Evolutionary conservation across 2,888 invertebrate genomes (phyloP), one percentile per base, ranked within the genome.

Genomic region (Hesperia comma): DNA sequence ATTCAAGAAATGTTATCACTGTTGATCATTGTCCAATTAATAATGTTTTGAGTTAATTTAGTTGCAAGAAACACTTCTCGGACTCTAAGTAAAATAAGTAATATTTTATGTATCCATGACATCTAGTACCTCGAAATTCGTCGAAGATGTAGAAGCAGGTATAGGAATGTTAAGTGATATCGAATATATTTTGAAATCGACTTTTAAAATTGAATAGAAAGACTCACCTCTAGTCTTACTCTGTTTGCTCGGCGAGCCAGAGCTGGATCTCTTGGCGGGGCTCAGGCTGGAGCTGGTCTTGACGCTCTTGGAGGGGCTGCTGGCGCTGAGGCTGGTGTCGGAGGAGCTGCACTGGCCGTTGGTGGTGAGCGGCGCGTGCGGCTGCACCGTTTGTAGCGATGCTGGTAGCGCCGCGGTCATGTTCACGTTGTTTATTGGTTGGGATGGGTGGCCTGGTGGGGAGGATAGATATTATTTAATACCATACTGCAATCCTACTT

Each of bases 221-320:
- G 7, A 14, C 87, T 86, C 87, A 97, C 97, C 97, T 93, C 97
- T 94, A 67, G 96, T 96, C 83, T 96, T 96, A 79, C 95, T 95
- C 81, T 93, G 93, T 85, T 96, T 96, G 75, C 95, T 95, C 46
- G 97, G 97, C 12, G 97, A 97, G 0, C 97, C 97, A 70, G 96
- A 97, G 67, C 96, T 96, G 69, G 95, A 96, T 70, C 97, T 90
- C 84, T 97, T 97, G 0, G 97, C 97, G 0, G 97, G 97, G 79
- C 96, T 97, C 51, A 97, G 92, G 74, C 97, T 97, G 21, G 97
- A 96, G 40, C 96, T 96, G 58, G 97, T 97, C 81, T 97, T 97
- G 12, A 97, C 95, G 84, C 97, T 97, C 83, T 97, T 96, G 61
- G 97, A 97, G 0, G 97, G 97, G 79, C 97, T 97, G 73, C 95